Conservation (phyloP, 1,140 invertebrate genomes). For the Melitaea cinxia region DNA sequence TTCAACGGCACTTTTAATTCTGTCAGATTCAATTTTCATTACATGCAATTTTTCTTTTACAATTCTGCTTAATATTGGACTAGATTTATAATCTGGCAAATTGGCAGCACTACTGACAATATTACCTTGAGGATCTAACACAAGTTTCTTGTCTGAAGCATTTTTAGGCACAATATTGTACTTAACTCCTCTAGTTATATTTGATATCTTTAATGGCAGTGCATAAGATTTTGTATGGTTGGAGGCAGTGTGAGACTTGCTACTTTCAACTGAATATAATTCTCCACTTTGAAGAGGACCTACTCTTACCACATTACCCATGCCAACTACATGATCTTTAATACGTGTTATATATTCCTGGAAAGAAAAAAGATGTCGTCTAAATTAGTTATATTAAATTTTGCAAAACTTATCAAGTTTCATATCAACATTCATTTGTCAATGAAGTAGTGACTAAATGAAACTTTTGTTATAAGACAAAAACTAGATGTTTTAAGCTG, state of each 20-base stretch:
- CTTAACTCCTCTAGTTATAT: constrained; percentile 74
- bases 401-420: too few species aligned
- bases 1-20: constrained; percentile 82
- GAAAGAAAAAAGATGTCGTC: constrained; percentile 54
- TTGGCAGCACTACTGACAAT: constrained; percentile 78
- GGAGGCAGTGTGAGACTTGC: constrained; percentile 63
- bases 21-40: constrained; percentile 80
- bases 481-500: too few species aligned
- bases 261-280: constrained; percentile 70
- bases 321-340: constrained; percentile 84
- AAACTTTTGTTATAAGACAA: too few species aligned
- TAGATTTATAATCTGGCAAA: constrained; percentile 76
- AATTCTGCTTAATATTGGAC: constrained; percentile 70
- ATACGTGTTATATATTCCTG: constrained; percentile 85
- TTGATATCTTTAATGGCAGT: constrained; percentile 77
- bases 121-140: constrained; percentile 76
- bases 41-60: constrained; percentile 81
- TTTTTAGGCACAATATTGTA: constrained; percentile 80
- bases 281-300: constrained; percentile 77
- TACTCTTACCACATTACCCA: constrained; percentile 83
- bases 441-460: too few species aligned
- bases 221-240: constrained; percentile 67
- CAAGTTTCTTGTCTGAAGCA: constrained; percentile 78
- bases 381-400: too few species aligned
- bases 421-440: too few species aligned